Percentiles rank a stretch among this genome's conserved stretches.
These are phyloP conservation scores for Terebella lapidaria DNA, from an alignment of 2,888 invertebrate species.

Conservation along the genomic window DNA sequence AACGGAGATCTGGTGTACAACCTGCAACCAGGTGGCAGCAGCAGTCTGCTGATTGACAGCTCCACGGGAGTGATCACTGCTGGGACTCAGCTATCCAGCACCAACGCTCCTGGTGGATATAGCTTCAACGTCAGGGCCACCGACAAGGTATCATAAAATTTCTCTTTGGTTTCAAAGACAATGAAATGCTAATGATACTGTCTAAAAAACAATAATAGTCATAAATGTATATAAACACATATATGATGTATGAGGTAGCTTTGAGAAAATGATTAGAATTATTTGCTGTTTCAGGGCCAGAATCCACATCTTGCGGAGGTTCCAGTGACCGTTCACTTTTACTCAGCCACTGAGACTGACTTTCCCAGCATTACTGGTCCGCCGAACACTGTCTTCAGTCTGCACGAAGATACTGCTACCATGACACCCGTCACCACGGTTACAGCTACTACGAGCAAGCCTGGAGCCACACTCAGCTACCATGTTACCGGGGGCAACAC, in stretches of 20 bases:
- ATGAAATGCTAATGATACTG: too few species aligned
- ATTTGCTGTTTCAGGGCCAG: slow-evolving; percentile 56
- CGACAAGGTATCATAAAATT: slow-evolving; percentile 61
- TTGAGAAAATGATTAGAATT: neutral
- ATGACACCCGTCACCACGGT: slow-evolving; percentile 64
- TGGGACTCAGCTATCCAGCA: slow-evolving; percentile 60
- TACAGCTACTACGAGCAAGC: slow-evolving; percentile 64
- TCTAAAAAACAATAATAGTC: too few species aligned
- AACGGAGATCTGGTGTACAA: slow-evolving; percentile 77
- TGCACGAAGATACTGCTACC: slow-evolving; percentile 54
- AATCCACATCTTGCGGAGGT: slow-evolving; percentile 68
- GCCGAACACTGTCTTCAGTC: slow-evolving; percentile 56
- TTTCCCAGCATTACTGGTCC: slow-evolving; percentile 71
- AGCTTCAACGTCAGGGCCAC: slow-evolving; percentile 61
- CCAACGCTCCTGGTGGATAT: slow-evolving; percentile 58
- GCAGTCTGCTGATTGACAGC: slow-evolving; percentile 55
- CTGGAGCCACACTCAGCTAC: slow-evolving; percentile 55
- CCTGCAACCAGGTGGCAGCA: slow-evolving; percentile 19
- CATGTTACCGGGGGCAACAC: slow-evolving; percentile 91
- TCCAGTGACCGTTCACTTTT: slow-evolving; percentile 71
- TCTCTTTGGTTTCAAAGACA: neutral
- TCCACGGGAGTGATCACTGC: slow-evolving; percentile 44
- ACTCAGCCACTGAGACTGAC: slow-evolving; percentile 62
- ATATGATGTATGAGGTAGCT: too few species aligned
- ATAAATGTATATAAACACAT: too few species aligned